A percentile compares a stretch with the other conserved stretches of the same genome.
These are phyloP conservation scores for Antechinus stuartii DNA, from an alignment of 2,113 vertebrate genomes.

Conservation along the genomic window DNA sequence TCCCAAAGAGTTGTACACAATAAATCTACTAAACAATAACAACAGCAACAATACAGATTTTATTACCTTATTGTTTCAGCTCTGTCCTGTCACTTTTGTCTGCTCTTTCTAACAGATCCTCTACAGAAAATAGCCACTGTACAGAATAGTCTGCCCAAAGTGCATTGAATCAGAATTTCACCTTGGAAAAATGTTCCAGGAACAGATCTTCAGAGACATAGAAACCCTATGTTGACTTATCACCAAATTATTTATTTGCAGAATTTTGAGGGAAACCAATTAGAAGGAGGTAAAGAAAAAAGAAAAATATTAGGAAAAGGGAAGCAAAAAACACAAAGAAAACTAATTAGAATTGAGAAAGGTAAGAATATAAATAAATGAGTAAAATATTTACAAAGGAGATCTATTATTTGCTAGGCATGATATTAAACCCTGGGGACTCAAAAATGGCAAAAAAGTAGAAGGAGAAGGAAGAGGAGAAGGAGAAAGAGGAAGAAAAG, in stretches of 20 bases:
- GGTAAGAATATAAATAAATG: not conserved
- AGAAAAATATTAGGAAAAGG: not conserved
- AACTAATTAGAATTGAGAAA: not conserved
- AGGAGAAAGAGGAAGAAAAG: too few species aligned
- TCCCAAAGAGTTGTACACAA: not conserved
- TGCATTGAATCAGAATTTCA: not conserved
- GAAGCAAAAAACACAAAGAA: not conserved
- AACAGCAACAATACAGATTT: not conserved
- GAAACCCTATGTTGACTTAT: not conserved
- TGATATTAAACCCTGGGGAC: not conserved
- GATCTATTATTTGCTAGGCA: not conserved
- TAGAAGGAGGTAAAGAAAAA: not conserved
- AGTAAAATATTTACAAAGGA: not conserved
- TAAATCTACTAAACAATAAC: not conserved
- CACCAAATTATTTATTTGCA: not conserved
- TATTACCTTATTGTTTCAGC: not conserved
- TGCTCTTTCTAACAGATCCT: not conserved
- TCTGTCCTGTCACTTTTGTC: not conserved
- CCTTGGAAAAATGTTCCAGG: not conserved
- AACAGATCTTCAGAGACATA: not conserved
- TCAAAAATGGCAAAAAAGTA: not conserved
- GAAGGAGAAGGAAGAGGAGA: too few species aligned
- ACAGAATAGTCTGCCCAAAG: not conserved
- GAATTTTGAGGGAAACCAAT: not conserved
- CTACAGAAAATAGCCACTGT: not conserved